These are phyloP conservation scores for Pseudorasbora parva DNA, from an alignment of 2,113 vertebrate genomes.

Conservation along the genomic window DNA sequence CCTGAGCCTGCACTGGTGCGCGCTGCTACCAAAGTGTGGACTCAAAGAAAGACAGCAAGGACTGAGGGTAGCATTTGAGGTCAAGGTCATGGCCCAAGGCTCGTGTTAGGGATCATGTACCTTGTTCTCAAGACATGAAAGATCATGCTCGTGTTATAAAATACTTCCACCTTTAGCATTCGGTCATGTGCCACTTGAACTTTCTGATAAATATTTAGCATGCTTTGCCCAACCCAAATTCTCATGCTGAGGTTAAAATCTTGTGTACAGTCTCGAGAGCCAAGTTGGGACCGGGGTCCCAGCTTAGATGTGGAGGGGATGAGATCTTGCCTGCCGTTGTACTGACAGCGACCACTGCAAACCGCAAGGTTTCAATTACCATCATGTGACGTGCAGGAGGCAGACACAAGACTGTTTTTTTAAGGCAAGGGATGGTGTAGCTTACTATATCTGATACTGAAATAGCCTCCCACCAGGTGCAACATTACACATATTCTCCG, in stretches of 20 bases:
- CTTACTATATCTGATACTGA: conserved; percentile 74
- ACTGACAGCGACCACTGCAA: conserved; percentile 65
- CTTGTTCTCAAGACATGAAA: neutral
- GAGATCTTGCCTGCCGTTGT: conserved; percentile 41
- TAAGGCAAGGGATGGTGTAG: conserved; percentile 61
- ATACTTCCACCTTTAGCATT: neutral
- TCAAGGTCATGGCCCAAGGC: conserved; percentile 2
- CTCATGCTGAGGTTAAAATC: neutral
- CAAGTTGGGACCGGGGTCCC: neutral
- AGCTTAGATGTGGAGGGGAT: neutral
- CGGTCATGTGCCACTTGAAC: conserved; percentile 7
- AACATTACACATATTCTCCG: conserved; percentile 67
- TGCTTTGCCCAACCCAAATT: conserved; percentile 3
- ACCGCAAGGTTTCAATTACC: conserved; percentile 73
- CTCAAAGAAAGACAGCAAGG: neutral
- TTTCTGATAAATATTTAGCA: neutral
- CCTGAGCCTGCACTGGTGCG: neutral
- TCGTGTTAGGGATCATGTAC: neutral
- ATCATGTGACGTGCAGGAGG: conserved; percentile 63
- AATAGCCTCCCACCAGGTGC: conserved; percentile 82
- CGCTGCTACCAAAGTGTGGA: neutral
- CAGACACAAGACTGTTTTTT: conserved; percentile 52
- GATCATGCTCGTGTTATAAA: neutral
- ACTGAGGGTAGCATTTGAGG: neutral
- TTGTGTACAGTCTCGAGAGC: conserved; percentile 8